Evolutionary conservation across 2,888 invertebrate genomes (phyloP), one percentile per base, ranked within the genome.

Genomic region (Xestia c-nigrum): DNA sequence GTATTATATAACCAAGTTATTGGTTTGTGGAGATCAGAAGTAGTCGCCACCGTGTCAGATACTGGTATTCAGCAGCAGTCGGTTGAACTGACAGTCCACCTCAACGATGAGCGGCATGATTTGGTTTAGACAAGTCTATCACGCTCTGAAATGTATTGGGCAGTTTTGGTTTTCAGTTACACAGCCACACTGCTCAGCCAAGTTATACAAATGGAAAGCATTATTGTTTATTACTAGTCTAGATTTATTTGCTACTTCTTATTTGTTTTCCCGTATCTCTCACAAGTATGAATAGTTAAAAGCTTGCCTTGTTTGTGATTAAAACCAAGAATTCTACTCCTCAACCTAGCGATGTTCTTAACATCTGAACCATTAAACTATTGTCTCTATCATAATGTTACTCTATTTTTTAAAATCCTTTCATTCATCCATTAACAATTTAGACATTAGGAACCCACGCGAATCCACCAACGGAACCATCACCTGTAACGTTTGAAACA

Each of bases 361-460:
- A 52, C 19, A 24, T 50, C 6, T 21, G 55, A n/a, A 43, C 43
- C 16, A 55, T 52, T 55, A 24, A 38, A 21, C 14, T 12, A 68
- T 59, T 78, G 50, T 64, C 38, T 72, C 24, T 43, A 55, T 21
- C 38, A 63, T n/a, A n/a, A n/a, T n/a, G n/a, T 47, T n/a, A 12
- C 19, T 68, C 14, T 75, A 59, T 59, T 64, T 64, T 74, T 24
- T 46, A 52, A 31, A n/a, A 72, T 52, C 52, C 38, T 55, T 72
- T 70, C 52, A 70, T 74, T 74, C 47, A 78, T 71, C 63, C 40
- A 72, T 72, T 81, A 68, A 73, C 72, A 31, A 68, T 77, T 72
- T 71, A 81, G 71, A 74, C 73, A 50, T 71, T 21, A 31, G 43
- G 10, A 68, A 57, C 73, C 77, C 77, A 85, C 77, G 82, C 73